phyloP scores from a whole-genome alignment of 2,888 invertebrate species.

The Tetanocera ferruginea region DNA sequence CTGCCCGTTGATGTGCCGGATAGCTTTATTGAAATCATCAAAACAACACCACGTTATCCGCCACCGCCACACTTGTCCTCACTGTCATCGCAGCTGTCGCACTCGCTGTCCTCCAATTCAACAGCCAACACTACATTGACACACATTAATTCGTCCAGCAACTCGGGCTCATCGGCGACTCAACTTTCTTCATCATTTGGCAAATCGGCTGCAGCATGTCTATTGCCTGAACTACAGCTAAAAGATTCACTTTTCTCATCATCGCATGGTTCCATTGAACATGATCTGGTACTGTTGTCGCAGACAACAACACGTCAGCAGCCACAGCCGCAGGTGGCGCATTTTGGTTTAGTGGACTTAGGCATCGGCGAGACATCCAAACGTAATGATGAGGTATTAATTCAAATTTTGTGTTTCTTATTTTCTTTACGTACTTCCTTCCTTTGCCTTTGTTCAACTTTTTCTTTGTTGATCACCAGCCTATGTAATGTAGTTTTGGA shows the following conservation, averaged over 20 bases:
- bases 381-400: slow-evolving; percentile 63
- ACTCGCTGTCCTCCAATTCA: slow-evolving; percentile 59
- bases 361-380: slow-evolving; percentile 45
- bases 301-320: slow-evolving; percentile 44
- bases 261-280: background rate
- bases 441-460: slow-evolving; percentile 35
- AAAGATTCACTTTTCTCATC: background rate
- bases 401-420: slow-evolving; percentile 28
- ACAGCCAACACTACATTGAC: slow-evolving; percentile 60
- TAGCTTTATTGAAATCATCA: slow-evolving; percentile 86
- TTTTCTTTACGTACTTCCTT: slow-evolving; percentile 34
- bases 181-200: background rate
- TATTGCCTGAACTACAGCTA: no score
- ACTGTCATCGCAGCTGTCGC: slow-evolving; percentile 61
- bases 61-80: slow-evolving; percentile 71
- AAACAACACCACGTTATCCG: slow-evolving; percentile 80
- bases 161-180: slow-evolving; percentile 37
- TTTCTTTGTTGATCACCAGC: background rate
- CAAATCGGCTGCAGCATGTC: background rate
- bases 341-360: slow-evolving; percentile 26
- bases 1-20: slow-evolving; percentile 92
- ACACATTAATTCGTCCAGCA: slow-evolving; percentile 51
- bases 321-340: slow-evolving; percentile 57
- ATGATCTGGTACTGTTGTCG: background rate
- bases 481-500: background rate